These are phyloP conservation scores for Takifugu flavidus DNA, from an alignment of 2,113 vertebrate genomes.

Conservation along the genomic window DNA sequence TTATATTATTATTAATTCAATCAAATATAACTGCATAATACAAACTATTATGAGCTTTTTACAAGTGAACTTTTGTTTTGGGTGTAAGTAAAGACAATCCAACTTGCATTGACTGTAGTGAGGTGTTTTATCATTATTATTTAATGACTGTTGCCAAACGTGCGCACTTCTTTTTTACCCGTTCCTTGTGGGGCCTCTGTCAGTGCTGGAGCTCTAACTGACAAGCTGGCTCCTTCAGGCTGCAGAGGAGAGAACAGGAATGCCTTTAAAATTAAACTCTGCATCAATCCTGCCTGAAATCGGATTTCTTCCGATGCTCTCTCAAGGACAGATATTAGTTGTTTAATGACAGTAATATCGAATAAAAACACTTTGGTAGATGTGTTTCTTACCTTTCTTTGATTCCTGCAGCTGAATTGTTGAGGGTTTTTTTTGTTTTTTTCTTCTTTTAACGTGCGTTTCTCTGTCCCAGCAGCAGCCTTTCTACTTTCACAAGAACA, in stretches of 20 bases:
- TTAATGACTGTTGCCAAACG: conserved; percentile 34
- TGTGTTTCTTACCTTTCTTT: conserved; percentile 47
- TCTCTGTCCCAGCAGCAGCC: conserved; percentile 50
- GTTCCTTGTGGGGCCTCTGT: conserved; percentile 53
- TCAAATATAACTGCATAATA: too few species aligned
- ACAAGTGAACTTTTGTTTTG: too few species aligned
- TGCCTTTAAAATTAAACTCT: conserved; percentile 59
- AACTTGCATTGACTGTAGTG: conserved; percentile 23
- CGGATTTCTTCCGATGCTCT: conserved; percentile 53
- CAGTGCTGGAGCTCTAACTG: conserved; percentile 62
- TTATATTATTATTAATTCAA: too few species aligned
- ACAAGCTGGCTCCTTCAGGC: conserved; percentile 63
- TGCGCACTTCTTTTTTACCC: conserved; percentile 25
- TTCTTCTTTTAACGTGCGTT: conserved; percentile 33
- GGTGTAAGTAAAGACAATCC: background rate
- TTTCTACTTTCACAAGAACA: conserved; percentile 70
- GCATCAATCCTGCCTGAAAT: conserved; percentile 48
- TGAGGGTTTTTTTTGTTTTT: conserved; percentile 14
- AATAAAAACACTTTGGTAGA: conserved; percentile 46
- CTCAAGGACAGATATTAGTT: conserved; percentile 41
- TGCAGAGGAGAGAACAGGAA: conserved; percentile 50
- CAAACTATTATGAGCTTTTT: too few species aligned
- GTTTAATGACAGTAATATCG: conserved; percentile 52
- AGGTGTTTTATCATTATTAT: conserved; percentile 10
- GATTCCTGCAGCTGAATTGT: conserved; percentile 46